Evolutionary conservation across 30 jellyfish, hydroid and myxozoan species (phyloP), one percentile per base, ranked within the genome.

Genomic region (Aurelia aurita): DNA sequence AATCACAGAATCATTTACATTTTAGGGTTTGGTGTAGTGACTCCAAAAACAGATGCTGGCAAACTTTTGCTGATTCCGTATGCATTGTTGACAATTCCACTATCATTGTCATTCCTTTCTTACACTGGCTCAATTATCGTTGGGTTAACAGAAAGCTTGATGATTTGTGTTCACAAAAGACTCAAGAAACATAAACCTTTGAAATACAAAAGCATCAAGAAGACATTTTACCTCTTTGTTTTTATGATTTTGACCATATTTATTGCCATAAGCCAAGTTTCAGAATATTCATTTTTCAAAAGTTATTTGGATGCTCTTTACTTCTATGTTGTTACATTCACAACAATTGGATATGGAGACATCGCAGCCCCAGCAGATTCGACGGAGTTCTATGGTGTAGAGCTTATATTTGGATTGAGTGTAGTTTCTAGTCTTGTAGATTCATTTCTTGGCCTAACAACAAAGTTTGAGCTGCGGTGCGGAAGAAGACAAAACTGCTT

Each of bases 341-440:
- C 85, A 16, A 81, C 91, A 45, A 58, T 81, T 49, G 91, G 91
- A 21, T 81, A 18, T 69, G 91, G 91, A 12, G 91, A 81, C 69
- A 67, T 81, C 2, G 28, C 69, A 26, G 85, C 58, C 5, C 91
- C 91, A 23, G 91, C 85, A 13, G 53, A 66, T 21, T 11, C 29
- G 4, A 0, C 5, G 15, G 69, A 23, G 13, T 81, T 81, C 58
- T 81, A 39, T 34, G 57, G 58, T 23, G 28, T 58, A 31, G 12
- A 29, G 15, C 63, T 81, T 13, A 46, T 59, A 9, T 23, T 68
- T n/a, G 91, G 91, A 18, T 31, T 81, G 44, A 73, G 81, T 25
- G 57, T 58, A 16, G 15, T 81, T n/a, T 81, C 91, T 14, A 84
- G 91, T 18, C 45, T 81, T 25, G 80, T 53, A 16, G 91, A 81